These are phyloP conservation scores for Papilio glaucus DNA, from an alignment of 1,140 invertebrate genomes.

Conservation along the genomic window DNA sequence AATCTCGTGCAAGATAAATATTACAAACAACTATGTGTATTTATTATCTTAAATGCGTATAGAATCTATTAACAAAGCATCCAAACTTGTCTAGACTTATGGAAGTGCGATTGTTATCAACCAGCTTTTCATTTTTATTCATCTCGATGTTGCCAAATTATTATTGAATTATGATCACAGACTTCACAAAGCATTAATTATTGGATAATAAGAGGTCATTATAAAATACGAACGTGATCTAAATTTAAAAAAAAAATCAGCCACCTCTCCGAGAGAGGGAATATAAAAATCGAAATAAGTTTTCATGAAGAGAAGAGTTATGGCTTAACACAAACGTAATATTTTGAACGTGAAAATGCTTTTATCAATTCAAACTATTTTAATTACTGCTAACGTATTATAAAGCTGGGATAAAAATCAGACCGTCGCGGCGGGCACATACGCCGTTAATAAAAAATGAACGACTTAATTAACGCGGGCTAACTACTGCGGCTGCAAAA, in stretches of 20 bases:
- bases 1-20: no score
- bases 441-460: constrained; percentile 28
- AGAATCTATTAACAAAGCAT: no score
- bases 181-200: background rate
- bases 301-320: background rate
- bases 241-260: no score
- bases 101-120: no score
- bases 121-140: no score
- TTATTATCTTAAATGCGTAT: no score
- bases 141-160: background rate
- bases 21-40: no score
- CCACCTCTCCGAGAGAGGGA: no score
- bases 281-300: background rate
- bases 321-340: background rate
- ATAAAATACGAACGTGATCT: constrained; percentile 11
- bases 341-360: constrained; percentile 9
- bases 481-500: constrained; percentile 2
- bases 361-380: constrained; percentile 5
- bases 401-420: constrained; percentile 22
- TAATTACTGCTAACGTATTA: constrained; percentile 2
- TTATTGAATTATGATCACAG: background rate
- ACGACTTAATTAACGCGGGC: constrained; percentile 11
- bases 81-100: no score
- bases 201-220: background rate
- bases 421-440: background rate